Evolutionary conservation across 2,888 invertebrate species (phyloP), one percentile per base, ranked within the genome.

Genomic region (Leucoma salicis): DNA sequence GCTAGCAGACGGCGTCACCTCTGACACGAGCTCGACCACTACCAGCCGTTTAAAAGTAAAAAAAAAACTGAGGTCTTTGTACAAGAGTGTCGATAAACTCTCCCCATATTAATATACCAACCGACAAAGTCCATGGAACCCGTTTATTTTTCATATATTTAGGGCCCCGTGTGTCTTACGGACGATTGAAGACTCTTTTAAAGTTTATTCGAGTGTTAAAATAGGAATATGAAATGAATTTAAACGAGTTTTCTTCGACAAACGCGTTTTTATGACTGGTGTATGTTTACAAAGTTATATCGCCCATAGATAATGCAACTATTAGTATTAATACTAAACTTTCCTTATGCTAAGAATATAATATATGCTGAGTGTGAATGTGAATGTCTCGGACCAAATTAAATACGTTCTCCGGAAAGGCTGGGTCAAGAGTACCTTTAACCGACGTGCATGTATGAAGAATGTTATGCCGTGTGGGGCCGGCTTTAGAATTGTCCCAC

Each of bases 51-150:
- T 21, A 14, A 24, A 21, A 16, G 24, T 10, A 10, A 13, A 33
- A 15, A 21, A 36, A 35, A 34, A 32, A 15, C 40, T 16, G 13
- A 32, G 13, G 27, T 44, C 31, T 49, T 45, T 44, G 37, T 57
- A 46, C 42, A 41, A 41, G 53, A 44, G 57, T 62, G 66, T 61
- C 64, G 64, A 66, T 65, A 65, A 66, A 65, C 64, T 51, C 43
- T 41, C 34, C 25, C 44, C 44, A 51, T 43, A 56, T 61, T 64
- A 62, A 56, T 66, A 66, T 50, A 64, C 50, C 59, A 56, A 39
- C 55, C 47, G 43, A 61, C 60, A 64, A 64, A 53, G 57, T 51
- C 35, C 29, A 15, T 5, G 36, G 38, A 49, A 64, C 55, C 60
- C 59, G 55, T 67, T 68, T 66, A 57, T 63, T 66, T 66, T 64